These are phyloP conservation scores for Drosophila suzukii DNA, from an alignment of 1,140 invertebrate species.

Conservation along the genomic window DNA sequence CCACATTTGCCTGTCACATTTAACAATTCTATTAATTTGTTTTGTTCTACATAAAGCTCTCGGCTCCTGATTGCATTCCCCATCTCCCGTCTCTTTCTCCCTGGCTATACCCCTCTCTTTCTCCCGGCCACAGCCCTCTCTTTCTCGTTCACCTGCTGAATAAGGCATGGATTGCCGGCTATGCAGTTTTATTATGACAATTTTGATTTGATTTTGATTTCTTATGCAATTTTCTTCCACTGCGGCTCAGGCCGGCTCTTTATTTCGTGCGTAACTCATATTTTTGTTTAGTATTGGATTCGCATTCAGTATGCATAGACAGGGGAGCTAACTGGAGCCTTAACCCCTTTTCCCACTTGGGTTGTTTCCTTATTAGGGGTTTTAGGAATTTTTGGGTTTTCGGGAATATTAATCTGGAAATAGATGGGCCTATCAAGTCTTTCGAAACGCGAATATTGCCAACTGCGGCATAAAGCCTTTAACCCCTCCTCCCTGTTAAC, in stretches of 20 bases:
- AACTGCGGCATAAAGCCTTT: conserved; percentile 9
- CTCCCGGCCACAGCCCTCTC: conserved; percentile 1
- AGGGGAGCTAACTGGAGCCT: conserved; percentile 17
- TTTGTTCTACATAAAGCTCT: conserved; percentile 73
- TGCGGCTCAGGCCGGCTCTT: conserved; percentile 6
- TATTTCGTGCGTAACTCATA: conserved; percentile 35
- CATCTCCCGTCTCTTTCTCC: not conserved
- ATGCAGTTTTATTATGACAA: conserved; percentile 79
- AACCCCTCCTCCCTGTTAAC: not conserved
- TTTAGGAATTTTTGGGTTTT: not conserved
- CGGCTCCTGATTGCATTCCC: conserved; percentile 35
- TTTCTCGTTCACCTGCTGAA: conserved; percentile 47
- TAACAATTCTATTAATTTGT: conserved; percentile 83
- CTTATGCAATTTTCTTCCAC: conserved; percentile 68
- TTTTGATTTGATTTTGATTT: conserved; percentile 80
- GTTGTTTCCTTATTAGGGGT: conserved; percentile 24
- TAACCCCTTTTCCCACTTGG: not conserved
- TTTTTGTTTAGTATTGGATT: conserved; percentile 67
- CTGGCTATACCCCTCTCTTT: not conserved
- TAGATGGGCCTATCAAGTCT: not conserved
- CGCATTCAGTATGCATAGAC: conserved; percentile 64
- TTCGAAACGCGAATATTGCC: conserved; percentile 49
- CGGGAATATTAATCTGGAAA: no score
- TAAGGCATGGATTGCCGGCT: conserved; percentile 54
- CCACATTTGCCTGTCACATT: conserved; percentile 76